Evolutionary conservation across 2,888 invertebrate species (phyloP).

Genomic region (Polydrusus cervinus): DNA sequence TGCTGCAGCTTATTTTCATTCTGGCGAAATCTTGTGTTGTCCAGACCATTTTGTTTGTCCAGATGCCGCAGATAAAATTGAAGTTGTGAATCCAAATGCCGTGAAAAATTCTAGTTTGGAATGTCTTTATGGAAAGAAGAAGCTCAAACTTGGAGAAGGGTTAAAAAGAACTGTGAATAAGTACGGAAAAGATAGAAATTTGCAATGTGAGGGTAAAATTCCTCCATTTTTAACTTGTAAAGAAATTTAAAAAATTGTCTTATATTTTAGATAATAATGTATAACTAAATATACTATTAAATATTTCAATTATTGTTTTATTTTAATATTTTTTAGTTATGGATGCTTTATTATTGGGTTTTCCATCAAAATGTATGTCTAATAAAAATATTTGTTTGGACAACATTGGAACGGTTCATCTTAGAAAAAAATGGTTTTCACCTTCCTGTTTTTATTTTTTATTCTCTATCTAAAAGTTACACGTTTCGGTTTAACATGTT

Average conservation of each 20-base stretch:
- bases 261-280: too few species aligned
- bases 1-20: conserved; percentile 46
- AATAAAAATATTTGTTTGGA: too few species aligned
- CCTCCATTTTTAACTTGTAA: conserved; percentile 52
- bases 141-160: conserved; percentile 46
- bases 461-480: too few species aligned
- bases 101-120: conserved; percentile 2
- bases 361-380: too few species aligned
- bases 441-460: too few species aligned
- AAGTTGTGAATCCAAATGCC: conserved; percentile 12
- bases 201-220: conserved; percentile 46
- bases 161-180: conserved; percentile 27
- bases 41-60: conserved; percentile 50
- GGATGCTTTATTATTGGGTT: too few species aligned
- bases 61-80: conserved; percentile 17
- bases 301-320: background rate
- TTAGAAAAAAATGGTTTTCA: too few species aligned
- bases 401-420: too few species aligned
- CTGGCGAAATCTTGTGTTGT: conserved; percentile 38
- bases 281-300: too few species aligned
- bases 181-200: conserved; percentile 19
- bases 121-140: conserved; percentile 45
- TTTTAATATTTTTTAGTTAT: background rate
- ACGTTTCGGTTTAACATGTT: too few species aligned
- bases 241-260: conserved; percentile 22